Conservation (phyloP, 2,888 invertebrate species). For the Odiellus spinosus region DNA sequence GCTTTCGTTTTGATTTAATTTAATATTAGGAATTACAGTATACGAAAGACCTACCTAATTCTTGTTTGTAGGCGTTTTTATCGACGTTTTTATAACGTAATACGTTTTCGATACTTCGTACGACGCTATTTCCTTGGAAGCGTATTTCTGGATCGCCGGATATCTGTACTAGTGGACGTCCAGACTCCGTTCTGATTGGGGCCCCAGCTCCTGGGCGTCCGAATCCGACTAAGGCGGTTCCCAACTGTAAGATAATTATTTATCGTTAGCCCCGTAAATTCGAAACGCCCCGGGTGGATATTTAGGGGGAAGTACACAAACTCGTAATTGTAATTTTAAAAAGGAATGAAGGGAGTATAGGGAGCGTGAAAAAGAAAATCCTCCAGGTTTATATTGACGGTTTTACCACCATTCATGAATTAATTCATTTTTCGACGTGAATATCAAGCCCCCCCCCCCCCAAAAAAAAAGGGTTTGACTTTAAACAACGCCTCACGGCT, state of each 20-base stretch:
- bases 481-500: too few species aligned
- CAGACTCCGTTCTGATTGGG: slow-evolving; percentile 28
- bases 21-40: too few species aligned
- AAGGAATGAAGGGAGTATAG: too few species aligned
- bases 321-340: too few species aligned
- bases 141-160: slow-evolving; percentile 47
- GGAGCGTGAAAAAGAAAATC: too few species aligned
- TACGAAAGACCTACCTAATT: slow-evolving; percentile 16
- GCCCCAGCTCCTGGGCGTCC: slow-evolving; percentile 30
- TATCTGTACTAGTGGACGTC: slow-evolving; percentile 29
- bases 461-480: too few species aligned
- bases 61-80: slow-evolving; percentile 21
- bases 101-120: slow-evolving; percentile 17
- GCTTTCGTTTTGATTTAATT: too few species aligned
- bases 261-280: neutral
- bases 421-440: too few species aligned
- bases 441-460: too few species aligned
- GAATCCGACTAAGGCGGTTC: slow-evolving; percentile 8
- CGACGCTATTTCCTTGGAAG: slow-evolving; percentile 23
- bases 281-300: too few species aligned
- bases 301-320: neutral
- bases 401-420: too few species aligned
- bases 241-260: neutral
- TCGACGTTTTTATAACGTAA: slow-evolving; percentile 20
- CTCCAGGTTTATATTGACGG: too few species aligned